Base-by-base conservation (phyloP, 1,140 invertebrate species). In the Drosophila biarmipes region DNA sequence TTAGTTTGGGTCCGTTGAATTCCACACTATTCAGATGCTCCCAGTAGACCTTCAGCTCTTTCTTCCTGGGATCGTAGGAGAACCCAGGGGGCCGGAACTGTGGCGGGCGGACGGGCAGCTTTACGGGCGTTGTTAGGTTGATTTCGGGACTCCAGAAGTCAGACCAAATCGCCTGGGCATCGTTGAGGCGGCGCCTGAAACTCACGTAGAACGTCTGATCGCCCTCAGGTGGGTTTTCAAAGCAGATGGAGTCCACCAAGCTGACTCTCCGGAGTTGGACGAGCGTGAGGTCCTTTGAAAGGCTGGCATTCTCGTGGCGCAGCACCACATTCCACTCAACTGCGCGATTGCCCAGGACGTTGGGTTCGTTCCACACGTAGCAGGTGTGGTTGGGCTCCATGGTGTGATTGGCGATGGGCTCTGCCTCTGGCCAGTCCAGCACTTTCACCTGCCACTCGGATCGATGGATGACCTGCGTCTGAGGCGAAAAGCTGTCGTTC, bases 41-140 rank as follows among this genome's bases (percentile, higher is more conserved):
- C 80, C 80, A 82, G 42, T 58, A 63, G 19, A 84, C 55, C 14
- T 8, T 21, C 7, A 82, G 21, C 14, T 49, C 48, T 2, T 3
- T 2, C 0, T 8, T 31, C 1, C 24, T 11, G 12, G 29, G 6
- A 2, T 55, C 4, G 19, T 27, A 45, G 15, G n/a, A n/a, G 66
- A 69, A 71, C n/a, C 67, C 64, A 10, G 48, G 12, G 34, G 34
- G 17, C 10, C 55, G 5, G 2, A 71, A 19, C 1, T 14, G 3
- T 6, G 67, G 67, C 12, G 67, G 51, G 0, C 64, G 51, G 6
- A n/a, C 40, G 7, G 66, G 66, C 6, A 21, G 2, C 2, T 19
- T 38, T 19, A 4, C 8, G 0, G 3, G 10, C n/a, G 63, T 38
- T 12, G 6, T 8, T 6, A 69, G 4, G 0, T 0, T 0, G 24